Base-by-base conservation (phyloP, 2,797 vertebrate genomes). In the Lophotriccus pileatus region DNA sequence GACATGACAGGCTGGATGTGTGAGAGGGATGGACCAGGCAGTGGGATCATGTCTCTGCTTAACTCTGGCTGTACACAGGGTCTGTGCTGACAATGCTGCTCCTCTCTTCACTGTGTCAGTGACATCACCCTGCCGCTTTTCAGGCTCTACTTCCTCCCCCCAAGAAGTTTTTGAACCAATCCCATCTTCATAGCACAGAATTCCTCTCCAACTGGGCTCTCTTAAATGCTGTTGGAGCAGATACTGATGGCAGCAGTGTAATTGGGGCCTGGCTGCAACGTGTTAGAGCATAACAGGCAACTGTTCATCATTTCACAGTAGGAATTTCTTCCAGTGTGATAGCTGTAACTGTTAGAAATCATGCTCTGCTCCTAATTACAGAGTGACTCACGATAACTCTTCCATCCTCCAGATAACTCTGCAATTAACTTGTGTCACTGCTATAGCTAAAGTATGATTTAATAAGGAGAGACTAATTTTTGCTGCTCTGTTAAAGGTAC, bases 401-500 rank as follows among this genome's bases (percentile, higher is more conserved):
- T 46, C 83, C 83, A 52, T 88, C 87, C 59, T 91, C 53, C 63
- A 75, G 70, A 92, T 93, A 94, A 84, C 80, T 91, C 73, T 52
- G 46, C 80, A 94, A 96, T 96, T 94, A 95, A 92, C 89, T 93
- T 66, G 56, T 92, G 84, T 94, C 84, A 46, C 52, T 88, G 58
- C 73, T 89, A 12, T 88, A 92, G 87, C 92, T 95, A 88, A 89
- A 94, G 58, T 90, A 89, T 75, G 68, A 93, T 95, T 95, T 95
- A 92, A 88, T 88, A 93, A 87, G 63, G 80, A 59, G 59, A 88
- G 86, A 79, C 75, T 88, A 49, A 92, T 90, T 90, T 94, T 88
- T 94, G 83, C 69, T 86, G 73, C 60, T 89, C 47, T 84, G 77
- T 86, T 88, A 89, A 89, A 91, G 74, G 77, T 70, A 66, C 87